Base-by-base conservation (phyloP, 2,888 invertebrate genomes). In the Diarsia brunnea region DNA sequence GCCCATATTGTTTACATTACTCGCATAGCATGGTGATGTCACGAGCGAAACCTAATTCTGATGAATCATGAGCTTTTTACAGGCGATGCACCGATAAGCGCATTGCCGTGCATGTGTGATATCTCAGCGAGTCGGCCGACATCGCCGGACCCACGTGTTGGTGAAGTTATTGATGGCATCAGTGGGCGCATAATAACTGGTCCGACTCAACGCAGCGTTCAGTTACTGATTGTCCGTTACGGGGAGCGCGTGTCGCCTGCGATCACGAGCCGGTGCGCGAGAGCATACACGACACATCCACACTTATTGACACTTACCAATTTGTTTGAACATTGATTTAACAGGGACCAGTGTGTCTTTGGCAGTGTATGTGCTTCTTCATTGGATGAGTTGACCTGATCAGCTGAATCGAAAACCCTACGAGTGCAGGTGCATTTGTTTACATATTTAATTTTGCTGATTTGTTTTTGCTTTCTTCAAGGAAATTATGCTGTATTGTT, bases 161-260 rank as follows among this genome's bases (percentile, higher is more conserved):
- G 92, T 92, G 91, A 92, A 94, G 92, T 93, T 95, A 94, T 95
- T 93, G 95, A 94, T 92, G 95, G 93, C 92, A 92, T 91, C 93
- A 90, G 95, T 95, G 95, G 95, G 95, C 95, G 96, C 96, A 96
- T 96, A 95, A 96, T 96, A 96, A 96, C 95, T 95, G 95, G 94
- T 94, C 92, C 94, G 94, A 84, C 91, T 84, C 91, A 87, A 90
- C 90, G 87, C 88, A 92, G 91, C 94, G 94, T 92, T 96, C 96
- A 96, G 96, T 96, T 91, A 92, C 93, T 93, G 94, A 95, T 94
- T 94, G 95, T 90, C 90, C 92, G 95, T 90, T 92, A 92, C 91
- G 92, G 90, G 87, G 94, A 92, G 90, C 94, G 95, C 94, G 92
- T 94, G 96, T 94, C 94, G 93, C 90, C 88, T 85, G 86, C 85